Base-by-base conservation (phyloP, 2,113 vertebrate species). In the Oryzias javanicus region DNA sequence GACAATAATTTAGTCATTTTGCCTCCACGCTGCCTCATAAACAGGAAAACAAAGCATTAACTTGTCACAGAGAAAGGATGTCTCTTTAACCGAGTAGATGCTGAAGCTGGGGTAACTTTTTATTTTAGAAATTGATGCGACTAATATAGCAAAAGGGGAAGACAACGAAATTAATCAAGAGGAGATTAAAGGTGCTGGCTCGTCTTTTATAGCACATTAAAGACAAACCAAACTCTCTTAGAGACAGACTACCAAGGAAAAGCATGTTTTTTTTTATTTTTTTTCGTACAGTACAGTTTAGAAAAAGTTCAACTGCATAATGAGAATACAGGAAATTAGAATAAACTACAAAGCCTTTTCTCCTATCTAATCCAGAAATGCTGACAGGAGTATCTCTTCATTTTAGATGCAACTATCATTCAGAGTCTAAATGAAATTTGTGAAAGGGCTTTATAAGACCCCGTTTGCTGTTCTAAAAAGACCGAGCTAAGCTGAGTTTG, bases 1-100 rank as follows among this genome's bases (percentile, higher is more conserved):
- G 79, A 84, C 79, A 81, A 85, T 90, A 82, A 90, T 88, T 90
- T 88, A 88, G 70, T 84, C 77, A 74, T 72, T 67, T 72, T 83
- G 83, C 76, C 82, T 78, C 81, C 82, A 90, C 80, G 84, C 86
- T 67, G 65, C 58, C 72, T 72, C 76, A 88, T 84, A 86, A 90
- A 91, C 78, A 74, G 51, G 54, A 72, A 89, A 86, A 88, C 82
- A 89, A 88, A 86, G 76, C 79, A 87, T 88, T 90, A 83, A 83
- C 60, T 79, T 86, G 82, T 89, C 86, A 81, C 53, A 50, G 61
- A 67, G 50, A 86, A 89, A 83, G 83, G 52, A 88, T 87, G 79
- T 81, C 68, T 78, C 76, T 88, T 89, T 85, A 82, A 86, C 74
- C 75, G 77, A 78, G 75, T 85, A 72, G 68, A 66, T 73, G 67